A percentile compares a stretch with the other conserved stretches of the same genome.
These are phyloP conservation scores for Struthio camelus DNA, from an alignment of 2,113 vertebrate species.

Conservation along the genomic window DNA sequence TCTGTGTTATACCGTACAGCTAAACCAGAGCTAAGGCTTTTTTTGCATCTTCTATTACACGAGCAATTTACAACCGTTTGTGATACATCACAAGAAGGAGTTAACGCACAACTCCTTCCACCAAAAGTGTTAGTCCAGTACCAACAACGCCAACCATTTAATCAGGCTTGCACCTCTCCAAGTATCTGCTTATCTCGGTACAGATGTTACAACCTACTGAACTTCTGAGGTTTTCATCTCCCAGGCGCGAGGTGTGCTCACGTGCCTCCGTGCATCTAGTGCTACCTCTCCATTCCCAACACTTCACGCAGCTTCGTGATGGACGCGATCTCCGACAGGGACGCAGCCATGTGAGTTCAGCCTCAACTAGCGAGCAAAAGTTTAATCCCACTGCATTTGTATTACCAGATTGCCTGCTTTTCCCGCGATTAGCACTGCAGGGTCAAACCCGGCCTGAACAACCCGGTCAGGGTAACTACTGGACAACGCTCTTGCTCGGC, in stretches of 20 bases:
- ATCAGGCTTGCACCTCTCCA: neutral
- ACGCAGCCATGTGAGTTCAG: neutral
- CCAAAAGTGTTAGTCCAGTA: neutral
- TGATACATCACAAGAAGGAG: neutral
- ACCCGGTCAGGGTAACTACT: rapidly evolving
- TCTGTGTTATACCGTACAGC: neutral
- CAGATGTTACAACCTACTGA: neutral
- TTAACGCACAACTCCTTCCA: neutral
- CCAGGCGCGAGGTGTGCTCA: rapidly evolving
- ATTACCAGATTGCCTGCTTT: neutral
- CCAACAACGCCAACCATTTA: neutral
- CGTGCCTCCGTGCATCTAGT: neutral
- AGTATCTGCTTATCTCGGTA: rapidly evolving
- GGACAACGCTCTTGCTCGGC: neutral
- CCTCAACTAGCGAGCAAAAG: neutral
- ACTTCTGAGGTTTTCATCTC: neutral
- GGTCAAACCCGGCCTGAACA: neutral
- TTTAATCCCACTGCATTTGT: neutral
- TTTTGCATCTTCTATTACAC: neutral
- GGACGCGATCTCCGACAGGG: neutral
- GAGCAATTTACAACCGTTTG: neutral
- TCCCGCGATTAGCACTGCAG: neutral
- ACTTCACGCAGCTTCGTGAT: neutral
- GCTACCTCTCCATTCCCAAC: neutral
- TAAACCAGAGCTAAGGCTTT: neutral